Evolutionary conservation across 1,140 invertebrate species (phyloP), one percentile per base, ranked within the genome.

Genomic region (Drosophila repleta): DNA sequence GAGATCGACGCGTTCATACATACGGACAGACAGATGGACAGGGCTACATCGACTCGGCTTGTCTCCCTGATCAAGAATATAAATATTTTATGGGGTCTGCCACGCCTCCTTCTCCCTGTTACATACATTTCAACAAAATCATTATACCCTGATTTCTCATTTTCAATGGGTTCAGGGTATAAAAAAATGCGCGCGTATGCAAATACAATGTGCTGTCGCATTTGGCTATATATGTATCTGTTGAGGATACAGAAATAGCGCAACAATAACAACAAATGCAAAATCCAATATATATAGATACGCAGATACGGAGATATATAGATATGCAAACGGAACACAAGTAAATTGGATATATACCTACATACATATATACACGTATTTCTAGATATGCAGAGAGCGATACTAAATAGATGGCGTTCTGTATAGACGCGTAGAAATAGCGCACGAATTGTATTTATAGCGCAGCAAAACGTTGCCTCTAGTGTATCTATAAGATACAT

Each of bases 201-300:
- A 57, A 65, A 65, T 65, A 57, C 51, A 63, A 39, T 65, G 60
- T 35, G 46, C 48, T 51, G 62, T 46, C 26, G 49, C 37, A 13
- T 49, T 35, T 20, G 17, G 5, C 18, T 20, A 10, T 51, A 13
- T 51, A 17, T 51, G 29, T 10, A 46, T 46, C 32, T 26, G 37
- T 46, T 39, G 32, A 58, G 45, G 32, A 58, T 49, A 58, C 55
- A 66, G 20, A 66, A 66, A 66, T 66, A 66, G 45, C 64, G 52
- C 29, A 58, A 43, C 39, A 52, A n/a, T 26, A 57, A 63, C 64
- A 76, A 74, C 65, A 77, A 80, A 84, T 83, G 76, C 79, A 74
- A 83, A 84, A 84, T 80, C 75, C 76, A 73, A 75, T 61, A 84
- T 56, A 82, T 57, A 73, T 61, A 41, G 49, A 18, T 53, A 37